phyloP scores from a whole-genome alignment of 2,888 invertebrate species.

The Seladonia tumulorum region DNA sequence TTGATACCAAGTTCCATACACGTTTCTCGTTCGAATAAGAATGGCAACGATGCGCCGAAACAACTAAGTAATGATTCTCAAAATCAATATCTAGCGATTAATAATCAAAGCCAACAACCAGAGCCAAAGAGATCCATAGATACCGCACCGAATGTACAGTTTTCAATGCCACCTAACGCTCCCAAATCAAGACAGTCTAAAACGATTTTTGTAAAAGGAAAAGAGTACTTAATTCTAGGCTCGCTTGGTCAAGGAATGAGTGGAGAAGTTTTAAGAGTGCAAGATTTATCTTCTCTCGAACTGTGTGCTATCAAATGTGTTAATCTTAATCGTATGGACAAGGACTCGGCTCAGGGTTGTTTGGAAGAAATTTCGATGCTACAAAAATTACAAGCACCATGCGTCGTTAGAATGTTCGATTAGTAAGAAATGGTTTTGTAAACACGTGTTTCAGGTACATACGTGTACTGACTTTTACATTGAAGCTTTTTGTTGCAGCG shows the following conservation, averaged over 20 bases:
- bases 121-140: conserved; percentile 40
- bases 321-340: conserved; percentile 89
- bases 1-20: conserved; percentile 28
- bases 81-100: conserved; percentile 22
- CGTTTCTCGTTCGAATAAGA: conserved; percentile 15
- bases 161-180: conserved; percentile 65
- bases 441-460: not conserved
- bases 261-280: conserved; percentile 91
- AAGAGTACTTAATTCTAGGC: conserved; percentile 90
- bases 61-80: conserved; percentile 19
- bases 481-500: conserved; percentile 86
- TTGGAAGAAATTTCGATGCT: conserved; percentile 95
- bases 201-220: conserved; percentile 88
- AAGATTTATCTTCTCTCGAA: conserved; percentile 88
- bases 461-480: conserved; percentile 36
- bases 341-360: conserved; percentile 90
- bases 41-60: conserved; percentile 16
- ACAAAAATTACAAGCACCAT: conserved; percentile 91
- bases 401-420: conserved; percentile 93
- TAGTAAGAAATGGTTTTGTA: conserved; percentile 88
- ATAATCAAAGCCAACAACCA: conserved; percentile 24
- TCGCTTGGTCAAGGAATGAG: conserved; percentile 95
- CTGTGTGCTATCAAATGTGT: conserved; percentile 94
- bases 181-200: conserved; percentile 79
- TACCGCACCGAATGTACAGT: conserved; percentile 69